Evolutionary conservation across 2,888 invertebrate genomes (phyloP).

Genomic region (Pseudococcus longispinus): DNA sequence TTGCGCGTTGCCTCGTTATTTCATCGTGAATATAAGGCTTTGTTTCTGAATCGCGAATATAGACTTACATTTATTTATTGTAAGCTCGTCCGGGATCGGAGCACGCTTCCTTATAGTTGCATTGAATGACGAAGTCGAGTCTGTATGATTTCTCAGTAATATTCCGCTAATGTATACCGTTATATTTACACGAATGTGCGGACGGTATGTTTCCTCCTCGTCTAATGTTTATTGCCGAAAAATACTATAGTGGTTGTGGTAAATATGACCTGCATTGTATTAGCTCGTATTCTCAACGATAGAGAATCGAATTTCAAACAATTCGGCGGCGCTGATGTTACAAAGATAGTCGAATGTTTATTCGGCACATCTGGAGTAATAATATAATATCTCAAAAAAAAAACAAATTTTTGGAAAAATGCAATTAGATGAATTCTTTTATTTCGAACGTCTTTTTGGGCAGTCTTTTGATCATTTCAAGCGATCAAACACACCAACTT

Average conservation of each 20-base stretch:
- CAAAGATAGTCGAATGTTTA: neutral
- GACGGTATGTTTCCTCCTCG: neutral
- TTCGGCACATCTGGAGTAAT: too few species aligned
- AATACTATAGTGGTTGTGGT: neutral
- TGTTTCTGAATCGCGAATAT: neutral
- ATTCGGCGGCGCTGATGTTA: neutral
- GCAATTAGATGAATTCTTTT: too few species aligned
- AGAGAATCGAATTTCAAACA: neutral
- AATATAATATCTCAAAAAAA: too few species aligned
- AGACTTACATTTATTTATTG: neutral
- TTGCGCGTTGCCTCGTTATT: neutral
- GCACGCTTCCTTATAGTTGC: too few species aligned
- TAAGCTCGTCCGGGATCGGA: neutral
- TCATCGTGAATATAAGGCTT: neutral
- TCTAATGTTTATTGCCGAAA: conserved; percentile 13
- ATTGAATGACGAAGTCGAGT: neutral
- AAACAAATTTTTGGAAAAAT: too few species aligned
- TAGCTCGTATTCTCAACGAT: neutral
- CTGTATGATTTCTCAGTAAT: neutral
- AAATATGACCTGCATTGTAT: neutral
- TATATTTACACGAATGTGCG: conserved; percentile 11
- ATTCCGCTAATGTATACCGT: neutral
- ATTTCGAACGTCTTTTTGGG: too few species aligned
- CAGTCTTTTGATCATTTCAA: too few species aligned
- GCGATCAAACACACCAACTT: too few species aligned